Conservation (phyloP, 2,888 invertebrate genomes). For the Pammene fasciana region DNA sequence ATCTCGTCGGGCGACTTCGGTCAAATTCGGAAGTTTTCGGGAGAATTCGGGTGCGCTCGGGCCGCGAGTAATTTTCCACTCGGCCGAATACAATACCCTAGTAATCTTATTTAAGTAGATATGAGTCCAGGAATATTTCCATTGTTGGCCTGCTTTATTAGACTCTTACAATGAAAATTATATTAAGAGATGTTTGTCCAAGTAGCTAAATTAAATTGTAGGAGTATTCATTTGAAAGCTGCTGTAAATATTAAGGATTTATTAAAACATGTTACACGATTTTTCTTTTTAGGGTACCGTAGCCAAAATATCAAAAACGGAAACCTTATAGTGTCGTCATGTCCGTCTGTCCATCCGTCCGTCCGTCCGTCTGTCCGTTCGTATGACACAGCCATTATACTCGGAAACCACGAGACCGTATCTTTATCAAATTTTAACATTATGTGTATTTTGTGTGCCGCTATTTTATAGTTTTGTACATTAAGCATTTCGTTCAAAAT, state of each 20-base stretch:
- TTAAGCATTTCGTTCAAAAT: too few species aligned
- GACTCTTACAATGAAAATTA: slow-evolving; percentile 15
- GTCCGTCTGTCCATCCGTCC: too few species aligned
- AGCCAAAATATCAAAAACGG: too few species aligned
- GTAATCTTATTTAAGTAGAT: slow-evolving; percentile 32
- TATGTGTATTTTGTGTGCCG: too few species aligned
- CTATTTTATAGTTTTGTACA: too few species aligned
- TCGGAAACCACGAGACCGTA: too few species aligned
- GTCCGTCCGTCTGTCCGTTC: too few species aligned
- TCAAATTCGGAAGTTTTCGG: slow-evolving; percentile 1
- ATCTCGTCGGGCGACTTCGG: slow-evolving; percentile 10
- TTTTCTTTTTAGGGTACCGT: too few species aligned
- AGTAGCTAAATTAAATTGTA: slow-evolving; percentile 19
- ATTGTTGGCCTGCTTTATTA: slow-evolving; percentile 32
- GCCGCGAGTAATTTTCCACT: slow-evolving; percentile 19
- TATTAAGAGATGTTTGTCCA: slow-evolving; percentile 26
- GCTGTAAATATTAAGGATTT: slow-evolving; percentile 2
- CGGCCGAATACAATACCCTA: slow-evolving; percentile 22
- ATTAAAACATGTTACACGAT: background rate
- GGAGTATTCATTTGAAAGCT: slow-evolving; percentile 7
- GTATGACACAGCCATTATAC: too few species aligned
- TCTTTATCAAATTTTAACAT: too few species aligned
- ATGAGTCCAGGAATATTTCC: slow-evolving; percentile 18
- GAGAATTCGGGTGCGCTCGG: slow-evolving; percentile 1
- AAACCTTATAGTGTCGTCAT: too few species aligned